Evolutionary conservation across 2,797 vertebrate species (phyloP).

Genomic region (Chanos chanos): DNA sequence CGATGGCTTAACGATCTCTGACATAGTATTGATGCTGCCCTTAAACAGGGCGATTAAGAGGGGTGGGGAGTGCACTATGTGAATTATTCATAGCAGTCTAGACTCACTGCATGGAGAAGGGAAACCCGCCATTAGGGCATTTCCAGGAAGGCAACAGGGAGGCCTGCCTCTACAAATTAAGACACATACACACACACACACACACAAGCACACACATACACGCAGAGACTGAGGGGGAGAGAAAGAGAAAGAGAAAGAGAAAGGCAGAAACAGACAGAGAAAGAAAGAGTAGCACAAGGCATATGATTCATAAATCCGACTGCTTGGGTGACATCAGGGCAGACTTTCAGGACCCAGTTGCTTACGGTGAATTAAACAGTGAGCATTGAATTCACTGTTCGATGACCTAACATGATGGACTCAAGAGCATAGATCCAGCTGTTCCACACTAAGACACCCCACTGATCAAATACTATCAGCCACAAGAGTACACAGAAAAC

Average conservation of each 20-base stretch:
- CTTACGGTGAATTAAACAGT: too few species aligned
- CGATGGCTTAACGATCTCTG: slow-evolving; percentile 57
- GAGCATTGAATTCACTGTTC: too few species aligned
- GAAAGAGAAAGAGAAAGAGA: slow-evolving; percentile 9
- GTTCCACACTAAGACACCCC: too few species aligned
- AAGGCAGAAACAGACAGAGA: too few species aligned
- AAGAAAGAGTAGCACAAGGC: not conserved
- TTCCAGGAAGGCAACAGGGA: slow-evolving; percentile 55
- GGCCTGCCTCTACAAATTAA: not conserved
- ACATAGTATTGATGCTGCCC: slow-evolving; percentile 50
- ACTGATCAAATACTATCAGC: too few species aligned
- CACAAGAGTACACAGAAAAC: too few species aligned
- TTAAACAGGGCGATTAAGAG: slow-evolving; percentile 62
- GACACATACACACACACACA: slow-evolving; percentile 9
- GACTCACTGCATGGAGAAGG: slow-evolving; percentile 51
- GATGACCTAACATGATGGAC: too few species aligned
- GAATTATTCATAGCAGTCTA: slow-evolving; percentile 68
- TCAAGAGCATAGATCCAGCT: too few species aligned
- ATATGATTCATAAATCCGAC: too few species aligned
- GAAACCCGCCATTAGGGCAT: slow-evolving; percentile 54
- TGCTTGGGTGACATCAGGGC: too few species aligned
- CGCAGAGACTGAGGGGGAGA: not conserved
- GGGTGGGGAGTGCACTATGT: slow-evolving; percentile 53
- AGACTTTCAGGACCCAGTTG: too few species aligned
- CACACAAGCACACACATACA: slow-evolving; percentile 24